Evolutionary conservation across 2,797 vertebrate genomes (phyloP).

Genomic region (Myotis pilosus): DNA sequence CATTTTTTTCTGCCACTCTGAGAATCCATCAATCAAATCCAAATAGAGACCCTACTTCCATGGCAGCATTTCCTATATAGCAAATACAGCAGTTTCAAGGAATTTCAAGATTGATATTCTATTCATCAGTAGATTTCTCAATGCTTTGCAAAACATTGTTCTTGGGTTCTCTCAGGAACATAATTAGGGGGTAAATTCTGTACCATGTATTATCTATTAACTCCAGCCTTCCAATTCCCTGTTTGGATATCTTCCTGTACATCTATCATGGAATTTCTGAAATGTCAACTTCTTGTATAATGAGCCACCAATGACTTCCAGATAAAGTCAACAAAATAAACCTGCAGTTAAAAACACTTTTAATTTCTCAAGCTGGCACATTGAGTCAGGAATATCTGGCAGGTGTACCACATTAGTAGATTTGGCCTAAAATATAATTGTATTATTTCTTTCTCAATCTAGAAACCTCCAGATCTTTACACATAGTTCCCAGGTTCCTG

Average conservation of each 20-base stretch:
- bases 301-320: background rate
- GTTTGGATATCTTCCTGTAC: background rate
- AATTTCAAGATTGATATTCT: background rate
- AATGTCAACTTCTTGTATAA: background rate
- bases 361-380: background rate
- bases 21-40: background rate
- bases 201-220: background rate
- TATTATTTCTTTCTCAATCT: background rate
- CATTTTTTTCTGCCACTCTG: background rate
- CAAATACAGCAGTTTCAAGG: background rate
- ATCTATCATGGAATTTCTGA: background rate
- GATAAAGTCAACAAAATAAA: background rate
- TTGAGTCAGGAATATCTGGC: background rate
- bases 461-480: background rate
- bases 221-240: background rate
- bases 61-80: background rate
- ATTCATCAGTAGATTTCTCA: background rate
- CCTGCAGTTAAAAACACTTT: background rate
- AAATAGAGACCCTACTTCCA: background rate
- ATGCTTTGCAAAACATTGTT: background rate
- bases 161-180: background rate
- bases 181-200: background rate
- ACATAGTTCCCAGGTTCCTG: background rate
- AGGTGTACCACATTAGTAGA: background rate
- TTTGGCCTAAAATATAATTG: background rate